Evolutionary conservation across 2,797 vertebrate species (phyloP), one percentile per base, ranked within the genome.

Genomic region (Platyrinchus mystaceus): DNA sequence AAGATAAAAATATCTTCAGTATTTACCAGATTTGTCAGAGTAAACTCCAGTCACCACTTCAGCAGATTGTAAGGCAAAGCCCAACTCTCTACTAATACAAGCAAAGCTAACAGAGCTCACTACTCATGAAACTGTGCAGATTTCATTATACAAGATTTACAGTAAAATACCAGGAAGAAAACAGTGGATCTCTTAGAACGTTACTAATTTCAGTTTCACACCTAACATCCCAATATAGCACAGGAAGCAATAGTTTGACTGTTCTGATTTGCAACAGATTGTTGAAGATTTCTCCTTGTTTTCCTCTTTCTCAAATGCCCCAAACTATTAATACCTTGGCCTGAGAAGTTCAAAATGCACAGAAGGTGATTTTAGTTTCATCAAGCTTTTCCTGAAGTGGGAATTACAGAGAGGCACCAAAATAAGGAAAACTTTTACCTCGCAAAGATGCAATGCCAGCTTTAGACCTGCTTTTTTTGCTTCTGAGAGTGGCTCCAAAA

Each of bases 401-500:
- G 2, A 75, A 34, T 47, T 70, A 52, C 9, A 67, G 49, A 66
- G 44, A 66, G 69, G 18, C 8, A 79, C 10, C 13, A 64, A 64
- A 82, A 68, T 10, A 43, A 87, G 82, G 28, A 46, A 59, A 39
- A 23, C 12, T 9, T 73, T 94, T 98, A 99, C 99, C 98, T 99
- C 99, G 84, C 99, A 98, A 90, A 99, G 98, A 93, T 99, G 99
- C 91, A 99, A 91, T 1, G 99, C 98, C 95, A 99, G 94, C 97
- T 99, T 99, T 44, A 99, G 97, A 62, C 99, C 99, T 82, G 97
- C 96, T 93, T 98, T 99, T 97, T 98, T 99, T 37, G 99, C 99
- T 96, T 97, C 98, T 64, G 98, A 97, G 69, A 99, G 98, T 0
- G 99, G 98, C 88, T 98, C 99, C 84, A 99, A 97, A 37, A 99